Evolutionary conservation across 2,113 vertebrate species (phyloP).

Genomic region (Clinocottus analis): DNA sequence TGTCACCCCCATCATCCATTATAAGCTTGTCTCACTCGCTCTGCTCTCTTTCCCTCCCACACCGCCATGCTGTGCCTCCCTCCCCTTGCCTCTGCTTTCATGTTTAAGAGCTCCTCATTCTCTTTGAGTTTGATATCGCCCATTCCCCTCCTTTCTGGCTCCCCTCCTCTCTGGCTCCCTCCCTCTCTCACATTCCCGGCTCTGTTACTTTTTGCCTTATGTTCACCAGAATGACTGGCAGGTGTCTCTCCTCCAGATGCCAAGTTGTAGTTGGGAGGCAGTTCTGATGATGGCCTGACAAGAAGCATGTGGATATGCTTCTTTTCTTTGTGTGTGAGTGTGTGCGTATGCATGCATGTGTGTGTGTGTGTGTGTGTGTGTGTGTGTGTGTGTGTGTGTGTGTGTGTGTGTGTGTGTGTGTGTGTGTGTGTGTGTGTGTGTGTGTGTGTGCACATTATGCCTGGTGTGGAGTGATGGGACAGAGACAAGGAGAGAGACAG

Average conservation of each 20-base stretch:
- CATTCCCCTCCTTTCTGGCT: constrained; percentile 40
- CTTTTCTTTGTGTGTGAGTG: constrained; percentile 5
- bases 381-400: constrained; percentile 20
- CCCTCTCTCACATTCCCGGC: constrained; percentile 22
- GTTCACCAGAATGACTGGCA: constrained; percentile 66
- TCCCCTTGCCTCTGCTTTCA: constrained; percentile 65
- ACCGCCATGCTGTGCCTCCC: constrained; percentile 52
- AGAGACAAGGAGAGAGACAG: constrained; percentile 36
- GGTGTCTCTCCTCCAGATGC: constrained; percentile 71
- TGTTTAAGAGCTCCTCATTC: constrained; percentile 68
- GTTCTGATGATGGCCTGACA: constrained; percentile 62
- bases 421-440: constrained; percentile 15
- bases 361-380: constrained; percentile 22
- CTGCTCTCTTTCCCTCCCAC: constrained; percentile 59
- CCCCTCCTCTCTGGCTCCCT: constrained; percentile 8
- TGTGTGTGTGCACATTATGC: constrained; percentile 19
- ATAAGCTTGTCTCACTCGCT: constrained; percentile 57
- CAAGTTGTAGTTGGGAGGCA: constrained; percentile 53
- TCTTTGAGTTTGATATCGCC: constrained; percentile 64
- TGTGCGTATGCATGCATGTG: constrained; percentile 21
- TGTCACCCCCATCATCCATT: constrained; percentile 65
- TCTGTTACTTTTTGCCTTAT: constrained; percentile 32
- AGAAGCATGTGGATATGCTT: constrained; percentile 45
- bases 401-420: constrained; percentile 25
- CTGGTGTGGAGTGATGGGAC: constrained; percentile 22